Conservation (phyloP, 2,113 vertebrate genomes). For the Cepphus grylle region DNA sequence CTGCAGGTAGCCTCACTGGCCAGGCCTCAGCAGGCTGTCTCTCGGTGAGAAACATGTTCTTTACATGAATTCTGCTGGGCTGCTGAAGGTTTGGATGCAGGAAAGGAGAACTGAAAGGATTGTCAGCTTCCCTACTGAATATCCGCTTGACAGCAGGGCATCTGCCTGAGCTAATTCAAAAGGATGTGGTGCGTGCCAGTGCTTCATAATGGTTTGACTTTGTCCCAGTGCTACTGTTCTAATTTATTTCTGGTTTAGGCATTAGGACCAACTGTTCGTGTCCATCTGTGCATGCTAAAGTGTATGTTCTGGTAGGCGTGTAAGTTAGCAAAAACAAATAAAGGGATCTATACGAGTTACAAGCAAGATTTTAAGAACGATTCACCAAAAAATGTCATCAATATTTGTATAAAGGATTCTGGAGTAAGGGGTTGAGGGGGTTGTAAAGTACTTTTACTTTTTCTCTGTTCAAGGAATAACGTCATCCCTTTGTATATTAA, state of each 20-base stretch:
- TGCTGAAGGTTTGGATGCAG: neutral
- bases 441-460: conserved; percentile 1
- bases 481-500: conserved; percentile 37
- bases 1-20: neutral
- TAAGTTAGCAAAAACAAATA: conserved; percentile 7
- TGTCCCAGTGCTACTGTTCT: neutral
- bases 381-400: conserved; percentile 23
- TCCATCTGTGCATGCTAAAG: neutral
- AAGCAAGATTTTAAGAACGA: neutral
- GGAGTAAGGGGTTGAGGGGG: neutral
- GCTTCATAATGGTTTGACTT: neutral
- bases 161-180: neutral
- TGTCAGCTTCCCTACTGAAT: neutral
- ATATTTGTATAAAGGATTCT: neutral
- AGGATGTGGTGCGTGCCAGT: neutral
- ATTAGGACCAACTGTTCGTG: neutral
- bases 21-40: neutral
- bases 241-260: conserved; percentile 19
- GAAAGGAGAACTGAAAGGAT: neutral
- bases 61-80: neutral
- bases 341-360: neutral
- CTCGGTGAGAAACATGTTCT: neutral
- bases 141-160: neutral
- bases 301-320: neutral
- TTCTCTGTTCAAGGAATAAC: conserved; percentile 8